phyloP scores from a whole-genome alignment of 1,140 invertebrate genomes.

The Cecropterus lyciades region DNA sequence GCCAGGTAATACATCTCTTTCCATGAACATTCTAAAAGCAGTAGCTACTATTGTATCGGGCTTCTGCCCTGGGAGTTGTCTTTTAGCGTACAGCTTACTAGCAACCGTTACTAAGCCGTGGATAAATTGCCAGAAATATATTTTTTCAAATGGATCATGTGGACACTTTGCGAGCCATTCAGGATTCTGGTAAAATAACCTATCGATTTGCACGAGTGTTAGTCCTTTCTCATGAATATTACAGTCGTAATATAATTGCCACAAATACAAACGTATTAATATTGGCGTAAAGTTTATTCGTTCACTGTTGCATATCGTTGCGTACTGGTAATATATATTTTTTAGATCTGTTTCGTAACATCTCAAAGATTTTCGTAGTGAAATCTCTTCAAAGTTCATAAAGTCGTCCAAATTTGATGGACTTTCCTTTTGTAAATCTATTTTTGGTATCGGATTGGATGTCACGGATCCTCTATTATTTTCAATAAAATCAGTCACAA shows the following conservation, averaged over 20 bases:
- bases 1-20: conserved; percentile 74
- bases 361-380: conserved; percentile 69
- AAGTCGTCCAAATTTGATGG: conserved; percentile 51
- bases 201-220: conserved; percentile 82
- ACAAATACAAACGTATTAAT: conserved; percentile 84
- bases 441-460: conserved; percentile 33
- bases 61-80: conserved; percentile 55
- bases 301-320: conserved; percentile 72
- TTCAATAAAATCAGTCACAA: conserved; percentile 64
- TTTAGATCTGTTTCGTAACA: conserved; percentile 76
- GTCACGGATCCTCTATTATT: conserved; percentile 50
- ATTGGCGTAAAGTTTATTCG: conserved; percentile 68
- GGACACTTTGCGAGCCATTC: conserved; percentile 70
- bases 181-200: conserved; percentile 69
- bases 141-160: conserved; percentile 84
- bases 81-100: conserved; percentile 76
- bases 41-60: conserved; percentile 75
- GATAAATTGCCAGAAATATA: conserved; percentile 86
- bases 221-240: conserved; percentile 75
- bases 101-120: conserved; percentile 82
- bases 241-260: conserved; percentile 85
- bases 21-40: conserved; percentile 82
- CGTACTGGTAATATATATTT: conserved; percentile 81
- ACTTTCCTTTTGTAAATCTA: conserved; percentile 35
- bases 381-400: conserved; percentile 72